Percentiles rank a stretch among this genome's conserved stretches.
phyloP scores from a whole-genome alignment of 2,888 invertebrate species.

The Epinotia nisella region DNA sequence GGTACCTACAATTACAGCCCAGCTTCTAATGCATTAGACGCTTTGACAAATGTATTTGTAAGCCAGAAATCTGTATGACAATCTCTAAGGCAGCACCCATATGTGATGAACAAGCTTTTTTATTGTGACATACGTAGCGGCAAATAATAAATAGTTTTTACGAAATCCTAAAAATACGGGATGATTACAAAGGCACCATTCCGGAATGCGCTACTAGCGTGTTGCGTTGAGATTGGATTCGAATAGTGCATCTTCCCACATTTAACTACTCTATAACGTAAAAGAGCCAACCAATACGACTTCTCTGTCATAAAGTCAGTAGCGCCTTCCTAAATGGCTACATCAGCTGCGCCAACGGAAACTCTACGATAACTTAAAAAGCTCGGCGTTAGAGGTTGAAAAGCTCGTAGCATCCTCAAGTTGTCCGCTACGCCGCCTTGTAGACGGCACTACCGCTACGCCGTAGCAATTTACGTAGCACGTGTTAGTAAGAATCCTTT shows the following conservation, averaged over 20 bases:
- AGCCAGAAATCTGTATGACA: neutral
- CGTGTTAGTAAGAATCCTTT: constrained; percentile 28
- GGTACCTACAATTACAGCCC: constrained; percentile 31
- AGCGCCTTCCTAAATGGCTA: neutral
- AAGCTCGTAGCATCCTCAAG: constrained; percentile 32
- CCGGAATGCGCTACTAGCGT: neutral
- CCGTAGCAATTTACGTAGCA: constrained; percentile 38
- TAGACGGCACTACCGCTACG: constrained; percentile 36
- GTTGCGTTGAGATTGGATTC: neutral
- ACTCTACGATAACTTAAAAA: constrained; percentile 16
- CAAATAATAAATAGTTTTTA: no score
- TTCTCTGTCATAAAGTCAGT: no score
- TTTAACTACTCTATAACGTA: no score
- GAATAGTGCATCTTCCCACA: neutral
- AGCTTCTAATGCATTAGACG: neutral
- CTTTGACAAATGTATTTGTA: constrained; percentile 12
- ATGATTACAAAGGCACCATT: neutral
- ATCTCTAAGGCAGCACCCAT: neutral
- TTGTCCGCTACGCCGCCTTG: constrained; percentile 31
- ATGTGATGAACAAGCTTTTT: neutral
- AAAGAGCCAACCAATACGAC: no score
- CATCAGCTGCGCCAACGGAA: neutral
- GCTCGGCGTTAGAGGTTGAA: constrained; percentile 15
- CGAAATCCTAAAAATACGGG: neutral
- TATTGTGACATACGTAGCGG: no score